Percentiles rank a stretch among this genome's conserved stretches.
phyloP scores from a whole-genome alignment of 2,888 invertebrate species.

The Tanaodytes sp. region DNA sequence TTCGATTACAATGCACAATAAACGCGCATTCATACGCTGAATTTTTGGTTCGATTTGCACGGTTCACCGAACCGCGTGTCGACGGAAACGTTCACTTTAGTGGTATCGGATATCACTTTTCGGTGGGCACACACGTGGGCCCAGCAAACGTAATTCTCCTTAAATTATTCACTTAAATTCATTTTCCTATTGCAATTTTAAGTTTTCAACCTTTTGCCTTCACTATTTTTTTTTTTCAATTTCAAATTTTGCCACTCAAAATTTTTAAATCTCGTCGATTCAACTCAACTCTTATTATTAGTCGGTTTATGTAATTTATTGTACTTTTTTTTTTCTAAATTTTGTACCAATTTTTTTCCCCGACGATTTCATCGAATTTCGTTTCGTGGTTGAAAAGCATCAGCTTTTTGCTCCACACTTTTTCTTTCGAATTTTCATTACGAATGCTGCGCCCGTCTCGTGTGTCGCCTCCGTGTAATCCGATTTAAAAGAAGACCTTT shows the following conservation, averaged over 20 bases:
- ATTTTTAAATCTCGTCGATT: background rate
- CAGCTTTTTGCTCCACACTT: too few relatives aligned
- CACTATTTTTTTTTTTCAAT: background rate
- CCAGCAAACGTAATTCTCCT: background rate
- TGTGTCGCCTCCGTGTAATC: conserved; percentile 44
- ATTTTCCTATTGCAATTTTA: too few relatives aligned
- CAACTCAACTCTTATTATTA: too few relatives aligned
- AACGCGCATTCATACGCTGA: conserved; percentile 7
- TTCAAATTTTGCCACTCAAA: background rate
- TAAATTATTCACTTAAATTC: background rate
- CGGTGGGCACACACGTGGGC: conserved; percentile 10
- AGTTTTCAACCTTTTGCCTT: background rate
- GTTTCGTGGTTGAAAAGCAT: too few relatives aligned
- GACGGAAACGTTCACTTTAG: conserved; percentile 40
- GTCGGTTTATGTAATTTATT: too few relatives aligned
- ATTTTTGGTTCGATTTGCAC: conserved; percentile 41
- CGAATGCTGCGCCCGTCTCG: conserved; percentile 38
- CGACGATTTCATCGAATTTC: too few relatives aligned
- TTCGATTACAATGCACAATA: conserved; percentile 35
- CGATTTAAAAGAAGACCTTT: conserved; percentile 39
- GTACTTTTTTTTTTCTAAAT: too few relatives aligned
- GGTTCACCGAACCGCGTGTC: conserved; percentile 41
- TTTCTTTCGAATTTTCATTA: conserved; percentile 29
- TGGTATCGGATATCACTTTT: conserved; percentile 26
- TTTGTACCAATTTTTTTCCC: too few relatives aligned